Evolutionary conservation across 2,113 vertebrate genomes (phyloP).

Genomic region (Coregonus clupeaformis): DNA sequence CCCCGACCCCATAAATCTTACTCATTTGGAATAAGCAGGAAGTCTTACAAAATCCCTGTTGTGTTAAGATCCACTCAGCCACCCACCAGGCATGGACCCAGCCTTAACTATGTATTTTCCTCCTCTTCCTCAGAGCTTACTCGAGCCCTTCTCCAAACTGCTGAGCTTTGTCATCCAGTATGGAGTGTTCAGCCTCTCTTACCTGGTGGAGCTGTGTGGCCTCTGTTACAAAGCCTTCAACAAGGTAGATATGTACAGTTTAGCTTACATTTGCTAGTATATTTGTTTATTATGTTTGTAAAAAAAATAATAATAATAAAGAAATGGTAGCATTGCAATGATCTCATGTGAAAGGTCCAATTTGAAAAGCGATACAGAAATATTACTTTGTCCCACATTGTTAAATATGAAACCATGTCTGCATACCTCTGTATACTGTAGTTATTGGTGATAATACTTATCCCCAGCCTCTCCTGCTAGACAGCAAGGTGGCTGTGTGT

Average conservation of each 20-base stretch:
- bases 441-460: slow-evolving; percentile 44
- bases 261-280: neutral
- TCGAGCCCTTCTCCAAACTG: slow-evolving; percentile 97
- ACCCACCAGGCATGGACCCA: neutral
- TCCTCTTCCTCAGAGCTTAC: slow-evolving; percentile 82
- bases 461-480: slow-evolving; percentile 47
- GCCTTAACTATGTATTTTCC: neutral
- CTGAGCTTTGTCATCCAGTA: slow-evolving; percentile 98
- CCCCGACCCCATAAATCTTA: too few relatives aligned
- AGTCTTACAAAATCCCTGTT: neutral
- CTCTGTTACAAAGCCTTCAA: slow-evolving; percentile 96
- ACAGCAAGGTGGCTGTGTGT: slow-evolving; percentile 59
- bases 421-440: slow-evolving; percentile 40
- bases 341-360: neutral
- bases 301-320: slow-evolving; percentile 37
- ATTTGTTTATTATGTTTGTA: neutral
- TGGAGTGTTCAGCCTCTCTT: slow-evolving; percentile 90
- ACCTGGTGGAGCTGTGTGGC: slow-evolving; percentile 95
- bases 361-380: neutral
- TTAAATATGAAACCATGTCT: slow-evolving; percentile 40
- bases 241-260: slow-evolving; percentile 78
- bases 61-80: neutral
- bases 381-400: slow-evolving; percentile 34
- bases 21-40: too few relatives aligned
- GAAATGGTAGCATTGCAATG: slow-evolving; percentile 5